phyloP scores from a whole-genome alignment of 2,113 vertebrate genomes.

The Thermophis baileyi region DNA sequence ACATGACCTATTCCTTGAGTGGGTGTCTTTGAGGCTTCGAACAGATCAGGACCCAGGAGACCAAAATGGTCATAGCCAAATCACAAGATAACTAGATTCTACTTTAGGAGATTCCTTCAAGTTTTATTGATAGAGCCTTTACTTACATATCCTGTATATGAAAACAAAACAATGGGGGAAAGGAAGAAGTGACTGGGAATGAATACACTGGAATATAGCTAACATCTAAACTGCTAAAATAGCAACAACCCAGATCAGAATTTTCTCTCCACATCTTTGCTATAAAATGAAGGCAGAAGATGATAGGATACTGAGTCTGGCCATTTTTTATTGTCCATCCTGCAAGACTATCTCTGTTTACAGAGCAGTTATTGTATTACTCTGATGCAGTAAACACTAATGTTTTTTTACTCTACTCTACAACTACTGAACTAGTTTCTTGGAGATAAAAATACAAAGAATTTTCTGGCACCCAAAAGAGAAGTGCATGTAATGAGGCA shows the following conservation, averaged over 20 bases:
- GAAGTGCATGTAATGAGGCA: neutral
- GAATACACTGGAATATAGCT: neutral
- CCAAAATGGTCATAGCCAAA: neutral
- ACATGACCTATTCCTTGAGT: neutral
- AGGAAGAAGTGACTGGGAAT: neutral
- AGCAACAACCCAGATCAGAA: neutral
- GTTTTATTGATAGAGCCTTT: neutral
- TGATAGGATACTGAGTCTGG: neutral
- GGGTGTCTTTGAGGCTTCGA: neutral
- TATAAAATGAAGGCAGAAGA: neutral
- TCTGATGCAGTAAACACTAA: neutral
- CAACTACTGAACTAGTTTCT: neutral
- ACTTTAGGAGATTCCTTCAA: neutral
- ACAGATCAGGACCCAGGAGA: neutral
- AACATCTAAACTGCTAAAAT: neutral
- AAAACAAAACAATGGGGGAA: neutral
- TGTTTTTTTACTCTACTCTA: neutral
- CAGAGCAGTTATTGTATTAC: neutral
- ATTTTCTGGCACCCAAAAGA: neutral
- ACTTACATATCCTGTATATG: neutral
- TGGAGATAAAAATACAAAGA: neutral
- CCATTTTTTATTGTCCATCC: neutral
- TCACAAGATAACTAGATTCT: neutral
- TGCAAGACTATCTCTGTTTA: neutral
- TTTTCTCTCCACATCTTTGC: neutral